Conservation (phyloP, 2,113 vertebrate genomes). For the Campylorhamphus procurvoides region DNA sequence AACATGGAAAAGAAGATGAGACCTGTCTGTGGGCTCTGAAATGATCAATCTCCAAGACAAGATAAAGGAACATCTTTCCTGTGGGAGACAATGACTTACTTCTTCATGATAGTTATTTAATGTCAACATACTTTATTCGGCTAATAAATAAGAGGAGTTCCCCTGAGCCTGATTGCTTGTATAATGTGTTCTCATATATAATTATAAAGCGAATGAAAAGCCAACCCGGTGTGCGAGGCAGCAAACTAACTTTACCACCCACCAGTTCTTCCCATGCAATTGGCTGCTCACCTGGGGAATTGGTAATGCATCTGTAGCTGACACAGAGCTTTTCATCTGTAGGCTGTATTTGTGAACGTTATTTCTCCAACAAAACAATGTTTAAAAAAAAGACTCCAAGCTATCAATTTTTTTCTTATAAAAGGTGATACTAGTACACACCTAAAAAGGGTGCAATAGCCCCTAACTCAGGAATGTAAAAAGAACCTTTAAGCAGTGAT, state of each 20-base stretch:
- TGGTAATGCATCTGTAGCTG: not conserved
- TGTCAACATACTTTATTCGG: constrained; percentile 19
- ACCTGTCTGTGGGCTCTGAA: constrained; percentile 33
- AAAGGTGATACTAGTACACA: not conserved
- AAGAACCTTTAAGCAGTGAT: not conserved
- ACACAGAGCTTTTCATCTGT: not conserved
- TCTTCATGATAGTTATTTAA: constrained; percentile 42
- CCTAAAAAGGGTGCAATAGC: not conserved
- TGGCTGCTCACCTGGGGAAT: not conserved
- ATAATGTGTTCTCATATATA: constrained; percentile 16
- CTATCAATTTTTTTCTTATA: not conserved
- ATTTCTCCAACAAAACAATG: not conserved
- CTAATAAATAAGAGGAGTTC: constrained; percentile 39
- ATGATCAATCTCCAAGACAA: constrained; percentile 55
- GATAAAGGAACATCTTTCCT: constrained; percentile 34
- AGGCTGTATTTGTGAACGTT: not conserved
- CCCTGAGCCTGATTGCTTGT: constrained; percentile 24
- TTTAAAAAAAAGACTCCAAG: not conserved
- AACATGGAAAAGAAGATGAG: constrained; percentile 57
- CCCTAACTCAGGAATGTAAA: not conserved
- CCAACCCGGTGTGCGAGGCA: not conserved
- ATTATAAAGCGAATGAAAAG: constrained; percentile 7
- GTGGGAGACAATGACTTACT: constrained; percentile 42
- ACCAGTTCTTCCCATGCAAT: not conserved
- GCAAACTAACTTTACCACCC: not conserved